Evolutionary conservation across 2,888 invertebrate genomes (phyloP).

Genomic region (Tuta absoluta): DNA sequence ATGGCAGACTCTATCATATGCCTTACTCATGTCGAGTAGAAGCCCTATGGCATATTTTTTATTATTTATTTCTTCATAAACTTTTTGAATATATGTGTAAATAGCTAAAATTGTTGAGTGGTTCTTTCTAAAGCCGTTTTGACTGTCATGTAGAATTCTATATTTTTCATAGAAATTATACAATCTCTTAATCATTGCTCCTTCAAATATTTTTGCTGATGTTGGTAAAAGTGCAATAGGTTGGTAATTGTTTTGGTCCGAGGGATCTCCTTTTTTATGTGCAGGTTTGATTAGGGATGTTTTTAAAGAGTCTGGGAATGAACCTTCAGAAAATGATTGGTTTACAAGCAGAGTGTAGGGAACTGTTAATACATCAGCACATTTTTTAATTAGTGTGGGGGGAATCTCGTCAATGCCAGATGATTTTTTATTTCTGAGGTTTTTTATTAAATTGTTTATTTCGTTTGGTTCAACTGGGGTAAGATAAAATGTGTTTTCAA

Average conservation of each 20-base stretch:
- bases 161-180: conserved; percentile 30
- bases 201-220: conserved; percentile 29
- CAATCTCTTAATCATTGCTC: conserved; percentile 26
- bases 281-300: no score
- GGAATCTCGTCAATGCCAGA: conserved; percentile 30
- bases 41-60: no score
- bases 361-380: conserved; percentile 22
- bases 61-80: no score
- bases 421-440: conserved; percentile 31
- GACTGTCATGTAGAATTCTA: conserved; percentile 24
- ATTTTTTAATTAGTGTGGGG: conserved; percentile 25
- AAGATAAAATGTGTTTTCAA: no score
- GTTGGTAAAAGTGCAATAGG: conserved; percentile 30
- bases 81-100: no score
- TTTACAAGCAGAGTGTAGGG: conserved; percentile 28
- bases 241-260: conserved; percentile 28
- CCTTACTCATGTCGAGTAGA: no score
- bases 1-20: no score
- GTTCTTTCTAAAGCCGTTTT: no score
- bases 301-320: conserved; percentile 28
- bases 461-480: conserved; percentile 27
- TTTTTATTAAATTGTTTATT: conserved; percentile 22
- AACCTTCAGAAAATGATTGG: conserved; percentile 31
- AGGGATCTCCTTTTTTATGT: conserved; percentile 29
- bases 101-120: no score